Percentiles rank a stretch among this genome's conserved stretches.
Conservation (phyloP, 30 jellyfish, hydroid and myxozoan species). For the Sanderia malayensis region DNA sequence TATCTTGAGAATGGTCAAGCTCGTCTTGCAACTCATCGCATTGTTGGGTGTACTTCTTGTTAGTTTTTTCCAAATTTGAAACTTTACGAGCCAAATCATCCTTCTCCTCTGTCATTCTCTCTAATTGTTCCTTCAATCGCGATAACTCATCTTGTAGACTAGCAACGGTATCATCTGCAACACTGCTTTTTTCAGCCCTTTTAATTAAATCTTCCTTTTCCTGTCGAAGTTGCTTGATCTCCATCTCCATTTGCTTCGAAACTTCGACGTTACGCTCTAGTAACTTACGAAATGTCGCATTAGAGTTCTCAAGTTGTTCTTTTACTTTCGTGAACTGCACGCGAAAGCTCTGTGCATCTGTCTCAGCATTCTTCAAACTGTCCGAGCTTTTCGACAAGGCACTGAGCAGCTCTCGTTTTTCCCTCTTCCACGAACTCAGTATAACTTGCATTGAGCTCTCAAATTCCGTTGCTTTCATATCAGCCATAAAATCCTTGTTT, state of each 20-base stretch:
- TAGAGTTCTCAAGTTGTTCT: constrained; percentile 80
- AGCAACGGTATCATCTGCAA: constrained; percentile 26
- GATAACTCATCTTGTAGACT: constrained; percentile 39
- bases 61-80: constrained; percentile 73
- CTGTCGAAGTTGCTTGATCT: constrained; percentile 28
- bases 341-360: constrained; percentile 72
- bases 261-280: constrained; percentile 68
- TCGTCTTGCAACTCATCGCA: constrained; percentile 96
- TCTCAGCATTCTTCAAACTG: constrained; percentile 61
- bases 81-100: constrained; percentile 65
- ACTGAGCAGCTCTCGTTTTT: constrained; percentile 61
- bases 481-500: constrained; percentile 37
- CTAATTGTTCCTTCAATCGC: constrained; percentile 30
- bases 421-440: constrained; percentile 70
- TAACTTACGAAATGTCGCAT: constrained; percentile 58
- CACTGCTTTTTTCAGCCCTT: constrained; percentile 22
- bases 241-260: constrained; percentile 69
- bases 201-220: constrained; percentile 53
- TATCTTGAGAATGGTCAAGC: constrained; percentile 89
- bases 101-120: constrained; percentile 69
- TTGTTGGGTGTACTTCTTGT: constrained; percentile 44
- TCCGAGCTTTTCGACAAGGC: constrained; percentile 54
- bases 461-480: constrained; percentile 51
- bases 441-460: constrained; percentile 70
- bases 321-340: constrained; percentile 71